A percentile compares a stretch with the other conserved stretches of the same genome.
These are phyloP conservation scores for Hirudo medicinalis DNA, from an alignment of 1,140 invertebrate genomes.

Conservation along the genomic window DNA sequence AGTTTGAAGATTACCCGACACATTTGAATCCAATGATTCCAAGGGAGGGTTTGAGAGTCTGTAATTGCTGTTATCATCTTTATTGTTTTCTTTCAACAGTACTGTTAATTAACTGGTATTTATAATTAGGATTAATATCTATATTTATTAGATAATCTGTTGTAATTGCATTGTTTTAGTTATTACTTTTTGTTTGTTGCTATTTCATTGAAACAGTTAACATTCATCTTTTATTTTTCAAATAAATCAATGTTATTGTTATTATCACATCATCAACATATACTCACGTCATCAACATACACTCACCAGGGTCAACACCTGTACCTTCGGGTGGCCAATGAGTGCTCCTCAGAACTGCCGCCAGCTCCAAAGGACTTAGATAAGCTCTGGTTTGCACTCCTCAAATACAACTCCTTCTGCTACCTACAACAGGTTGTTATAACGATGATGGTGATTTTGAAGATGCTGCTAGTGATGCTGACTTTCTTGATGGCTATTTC, in stretches of 20 bases:
- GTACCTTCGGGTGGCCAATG: neutral
- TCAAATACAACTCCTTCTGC: neutral
- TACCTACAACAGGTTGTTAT: neutral
- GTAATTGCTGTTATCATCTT: neutral
- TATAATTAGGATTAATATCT: neutral
- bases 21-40: neutral
- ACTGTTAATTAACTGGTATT: neutral
- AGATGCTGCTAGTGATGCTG: neutral
- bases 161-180: neutral
- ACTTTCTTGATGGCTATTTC: neutral
- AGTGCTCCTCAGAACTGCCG: neutral
- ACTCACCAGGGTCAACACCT: neutral
- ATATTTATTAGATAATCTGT: neutral
- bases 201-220: neutral
- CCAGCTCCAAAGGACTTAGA: neutral
- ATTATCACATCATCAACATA: neutral
- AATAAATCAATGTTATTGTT: neutral
- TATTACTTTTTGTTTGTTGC: neutral
- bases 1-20: neutral
- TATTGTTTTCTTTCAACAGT: neutral
- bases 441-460: neutral
- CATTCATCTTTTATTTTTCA: neutral
- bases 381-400: neutral
- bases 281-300: too few species aligned
- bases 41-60: neutral